Evolutionary conservation across 2,797 vertebrate genomes (phyloP), one percentile per base, ranked within the genome.

Genomic region (Picus viridis): DNA sequence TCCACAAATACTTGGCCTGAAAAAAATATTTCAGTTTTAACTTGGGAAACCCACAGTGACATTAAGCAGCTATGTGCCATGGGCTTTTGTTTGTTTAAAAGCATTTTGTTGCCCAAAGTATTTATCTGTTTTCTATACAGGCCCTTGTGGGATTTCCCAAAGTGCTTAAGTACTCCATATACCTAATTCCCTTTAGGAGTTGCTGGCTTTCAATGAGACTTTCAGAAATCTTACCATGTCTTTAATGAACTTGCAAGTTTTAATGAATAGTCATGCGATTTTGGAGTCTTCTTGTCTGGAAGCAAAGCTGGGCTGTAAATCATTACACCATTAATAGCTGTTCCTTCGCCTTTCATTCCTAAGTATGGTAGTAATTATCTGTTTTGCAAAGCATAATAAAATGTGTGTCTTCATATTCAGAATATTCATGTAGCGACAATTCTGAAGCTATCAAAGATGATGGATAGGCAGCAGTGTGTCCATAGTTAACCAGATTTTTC

Each of bases 261-360:
- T 88, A 92, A 92, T 88, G 59, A 94, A 86, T 64, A 91, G 74
- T 84, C 83, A 89, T 64, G 56, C 11, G 5, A 76, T 86, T 86
- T 93, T 90, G 91, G 95, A 95, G 91, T 88, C 94, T 75, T 86
- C 56, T 91, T 88, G 93, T 96, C 95, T 95, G 68, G 92, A 95
- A 92, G 64, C 34, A 91, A 84, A 91, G 86, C 71, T 88, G 41
- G 89, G 73, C 94, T 94, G 92, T 94, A 93, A 89, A 91, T 94
- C 91, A 88, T 96, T 94, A 93, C 80, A 79, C 77, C 91, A 94
- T 91, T 95, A 94, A 95, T 94, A 94, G 92, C 77, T 95, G 80
- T 84, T 96, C 68, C 41, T 88, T 93, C 9, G 86, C 83, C 80
- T 96, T 94, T 95, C 74, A 39, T 91, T 94, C 69, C 77, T 76